Percentiles rank a stretch among this genome's conserved stretches.
Conservation (phyloP, 2,113 vertebrate genomes). For the Oreochromis spilurus region DNA sequence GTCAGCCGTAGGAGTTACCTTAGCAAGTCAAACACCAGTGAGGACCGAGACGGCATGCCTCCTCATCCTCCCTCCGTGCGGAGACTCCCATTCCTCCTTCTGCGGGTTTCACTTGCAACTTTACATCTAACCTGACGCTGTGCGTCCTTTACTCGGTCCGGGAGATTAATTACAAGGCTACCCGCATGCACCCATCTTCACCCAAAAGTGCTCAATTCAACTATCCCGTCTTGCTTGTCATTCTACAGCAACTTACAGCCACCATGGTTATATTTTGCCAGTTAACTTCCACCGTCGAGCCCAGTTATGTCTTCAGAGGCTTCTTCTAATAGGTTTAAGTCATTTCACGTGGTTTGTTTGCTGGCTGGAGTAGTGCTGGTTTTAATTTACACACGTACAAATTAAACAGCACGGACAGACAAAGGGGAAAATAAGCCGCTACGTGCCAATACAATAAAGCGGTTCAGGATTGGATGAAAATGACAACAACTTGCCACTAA, state of each 20-base stretch:
- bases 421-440: not conserved
- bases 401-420: not conserved
- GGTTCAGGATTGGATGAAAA: conserved; percentile 28
- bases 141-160: not conserved
- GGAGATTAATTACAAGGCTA: not conserved
- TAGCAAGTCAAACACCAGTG: conserved; percentile 9
- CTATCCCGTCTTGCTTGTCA: not conserved
- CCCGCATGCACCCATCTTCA: conserved; percentile 15
- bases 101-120: conserved; percentile 42
- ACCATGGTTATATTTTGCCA: not conserved
- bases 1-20: conserved; percentile 5
- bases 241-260: conserved; percentile 29
- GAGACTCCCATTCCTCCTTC: conserved; percentile 35
- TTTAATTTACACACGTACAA: not conserved
- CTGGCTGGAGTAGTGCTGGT: not conserved
- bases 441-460: not conserved
- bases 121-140: conserved; percentile 19
- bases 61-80: conserved; percentile 29
- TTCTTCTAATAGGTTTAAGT: not conserved
- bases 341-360: not conserved
- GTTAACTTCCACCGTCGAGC: conserved; percentile 22
- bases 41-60: conserved; percentile 15
- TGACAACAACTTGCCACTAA: conserved; percentile 67
- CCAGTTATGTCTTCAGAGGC: not conserved
- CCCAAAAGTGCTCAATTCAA: conserved; percentile 7